A percentile compares a stretch with the other conserved stretches of the same genome.
phyloP scores from a whole-genome alignment of 2,888 invertebrate genomes.

The Trichopria drosophilae region DNA sequence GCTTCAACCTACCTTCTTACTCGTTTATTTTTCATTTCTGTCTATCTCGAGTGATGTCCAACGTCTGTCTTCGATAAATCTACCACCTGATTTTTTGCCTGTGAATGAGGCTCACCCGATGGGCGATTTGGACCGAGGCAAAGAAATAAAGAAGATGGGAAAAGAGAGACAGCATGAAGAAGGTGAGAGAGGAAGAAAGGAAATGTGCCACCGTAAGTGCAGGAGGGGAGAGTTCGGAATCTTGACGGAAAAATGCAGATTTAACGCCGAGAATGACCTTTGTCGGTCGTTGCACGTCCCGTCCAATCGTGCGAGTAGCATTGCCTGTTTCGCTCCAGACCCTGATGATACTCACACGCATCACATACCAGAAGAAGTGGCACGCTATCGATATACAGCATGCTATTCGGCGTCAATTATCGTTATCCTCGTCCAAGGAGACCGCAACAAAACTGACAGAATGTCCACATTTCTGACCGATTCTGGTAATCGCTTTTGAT shows the following conservation, averaged over 20 bases:
- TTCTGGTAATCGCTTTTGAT: no score
- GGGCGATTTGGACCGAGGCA: no score
- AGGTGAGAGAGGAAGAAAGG: constrained; percentile 14
- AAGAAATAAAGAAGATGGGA: not conserved
- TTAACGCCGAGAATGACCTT: constrained; percentile 49
- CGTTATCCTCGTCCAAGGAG: constrained; percentile 28
- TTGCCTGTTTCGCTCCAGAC: constrained; percentile 37
- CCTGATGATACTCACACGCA: constrained; percentile 32
- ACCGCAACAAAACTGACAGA: no score
- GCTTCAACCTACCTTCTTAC: no score
- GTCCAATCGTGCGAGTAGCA: constrained; percentile 34
- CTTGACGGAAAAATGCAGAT: constrained; percentile 44
- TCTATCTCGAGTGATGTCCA: no score
- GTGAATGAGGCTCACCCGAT: no score
- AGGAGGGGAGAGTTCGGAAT: constrained; percentile 31
- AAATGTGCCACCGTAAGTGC: constrained; percentile 8
- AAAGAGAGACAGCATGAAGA: constrained; percentile 20
- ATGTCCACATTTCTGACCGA: no score
- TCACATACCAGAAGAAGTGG: constrained; percentile 37
- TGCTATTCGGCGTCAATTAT: constrained; percentile 22
- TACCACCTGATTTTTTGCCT: not conserved
- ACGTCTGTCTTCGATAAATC: constrained; percentile 4
- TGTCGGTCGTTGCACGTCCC: constrained; percentile 53
- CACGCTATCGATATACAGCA: constrained; percentile 30
- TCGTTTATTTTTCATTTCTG: no score